phyloP scores from a whole-genome alignment of 2,888 invertebrate species.

The Drosophila eohydei region DNA sequence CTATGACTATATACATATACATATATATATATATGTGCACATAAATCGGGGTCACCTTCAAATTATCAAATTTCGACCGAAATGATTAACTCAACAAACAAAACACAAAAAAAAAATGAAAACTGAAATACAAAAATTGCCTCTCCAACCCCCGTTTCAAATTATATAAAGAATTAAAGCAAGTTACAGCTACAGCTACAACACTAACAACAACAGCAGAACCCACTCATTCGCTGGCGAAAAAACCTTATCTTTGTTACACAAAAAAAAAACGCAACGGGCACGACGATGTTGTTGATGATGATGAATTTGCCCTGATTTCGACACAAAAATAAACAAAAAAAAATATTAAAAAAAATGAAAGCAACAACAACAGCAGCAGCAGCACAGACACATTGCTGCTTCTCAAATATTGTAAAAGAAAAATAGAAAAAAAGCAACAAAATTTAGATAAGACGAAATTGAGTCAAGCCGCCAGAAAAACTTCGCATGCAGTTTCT shows the following conservation, averaged over 20 bases:
- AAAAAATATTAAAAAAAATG: slow-evolving; percentile 38
- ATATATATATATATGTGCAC: slow-evolving; percentile 12
- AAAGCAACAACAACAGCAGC: slow-evolving; percentile 40
- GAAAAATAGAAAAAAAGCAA: slow-evolving; percentile 25
- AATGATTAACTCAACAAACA: slow-evolving; percentile 77
- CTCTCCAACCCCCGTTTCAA: slow-evolving; percentile 43
- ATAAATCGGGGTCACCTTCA: slow-evolving; percentile 78
- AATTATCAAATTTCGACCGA: slow-evolving; percentile 81
- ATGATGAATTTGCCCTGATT: slow-evolving; percentile 84
- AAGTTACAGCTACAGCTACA: slow-evolving; percentile 33
- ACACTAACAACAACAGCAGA: slow-evolving; percentile 38
- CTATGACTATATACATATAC: too few relatives aligned
- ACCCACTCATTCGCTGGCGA: slow-evolving; percentile 64
- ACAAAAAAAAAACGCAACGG: slow-evolving; percentile 67
- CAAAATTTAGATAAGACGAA: slow-evolving; percentile 78
- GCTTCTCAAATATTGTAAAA: slow-evolving; percentile 38
- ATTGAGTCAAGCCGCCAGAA: slow-evolving; percentile 76
- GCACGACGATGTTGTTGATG: slow-evolving; percentile 78
- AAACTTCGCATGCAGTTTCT: slow-evolving; percentile 58
- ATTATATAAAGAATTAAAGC: slow-evolving; percentile 71
- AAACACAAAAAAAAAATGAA: slow-evolving; percentile 45
- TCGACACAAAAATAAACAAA: slow-evolving; percentile 81
- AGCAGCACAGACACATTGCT: slow-evolving; percentile 25
- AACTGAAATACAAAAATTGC: slow-evolving; percentile 26
- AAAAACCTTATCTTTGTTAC: slow-evolving; percentile 80